A percentile compares a stretch with the other conserved stretches of the same genome.
These are phyloP conservation scores for Cephalotes varians DNA, from an alignment of 2,888 invertebrate species.

Conservation along the genomic window DNA sequence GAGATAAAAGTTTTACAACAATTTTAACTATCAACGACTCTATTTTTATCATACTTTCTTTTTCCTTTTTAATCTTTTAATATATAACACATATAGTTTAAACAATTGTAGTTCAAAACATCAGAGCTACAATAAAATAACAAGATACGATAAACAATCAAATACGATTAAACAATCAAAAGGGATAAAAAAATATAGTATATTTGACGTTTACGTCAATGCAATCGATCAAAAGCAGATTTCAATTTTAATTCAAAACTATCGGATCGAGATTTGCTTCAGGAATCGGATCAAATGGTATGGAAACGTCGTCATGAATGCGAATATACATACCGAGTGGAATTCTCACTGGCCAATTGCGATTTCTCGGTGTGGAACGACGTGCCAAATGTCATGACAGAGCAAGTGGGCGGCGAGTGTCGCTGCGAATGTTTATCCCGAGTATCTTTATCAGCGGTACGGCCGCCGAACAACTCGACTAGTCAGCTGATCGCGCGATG, in stretches of 20 bases:
- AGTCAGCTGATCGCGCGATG: slow-evolving; percentile 81
- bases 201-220: background rate
- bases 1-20: background rate
- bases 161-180: background rate
- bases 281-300: background rate
- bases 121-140: background rate
- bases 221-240: background rate
- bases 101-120: background rate
- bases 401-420: slow-evolving; percentile 70
- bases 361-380: slow-evolving; percentile 82
- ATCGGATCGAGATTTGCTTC: background rate
- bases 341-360: slow-evolving; percentile 78
- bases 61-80: background rate
- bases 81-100: background rate
- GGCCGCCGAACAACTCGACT: slow-evolving; percentile 77
- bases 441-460: slow-evolving; percentile 64
- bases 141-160: background rate
- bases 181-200: too few species aligned
- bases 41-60: background rate
- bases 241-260: background rate
- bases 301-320: background rate
- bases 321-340: slow-evolving; percentile 76
- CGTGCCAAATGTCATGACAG: slow-evolving; percentile 83
- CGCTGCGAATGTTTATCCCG: slow-evolving; percentile 50
- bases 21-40: background rate